Conservation (phyloP, 1,140 invertebrate genomes). For the Aphelinus certus region DNA sequence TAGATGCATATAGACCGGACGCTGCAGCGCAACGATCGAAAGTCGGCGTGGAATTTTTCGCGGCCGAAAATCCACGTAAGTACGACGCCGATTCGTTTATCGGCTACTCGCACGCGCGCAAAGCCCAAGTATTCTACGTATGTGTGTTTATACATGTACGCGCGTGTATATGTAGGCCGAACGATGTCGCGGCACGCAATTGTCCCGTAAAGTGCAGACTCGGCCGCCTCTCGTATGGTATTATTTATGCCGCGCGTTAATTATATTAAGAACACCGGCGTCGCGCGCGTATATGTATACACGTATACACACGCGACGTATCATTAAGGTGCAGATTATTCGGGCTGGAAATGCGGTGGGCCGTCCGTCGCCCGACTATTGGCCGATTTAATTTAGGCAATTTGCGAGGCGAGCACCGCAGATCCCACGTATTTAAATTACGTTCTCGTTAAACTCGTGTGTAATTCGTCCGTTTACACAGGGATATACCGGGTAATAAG, state of each 20-base stretch:
- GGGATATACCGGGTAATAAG: too few relatives aligned
- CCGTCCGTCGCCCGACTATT: too few relatives aligned
- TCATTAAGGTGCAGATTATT: too few relatives aligned
- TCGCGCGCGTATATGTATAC: neutral
- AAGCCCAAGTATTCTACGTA: too few relatives aligned
- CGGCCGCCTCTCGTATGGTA: too few relatives aligned
- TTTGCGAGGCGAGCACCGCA: neutral
- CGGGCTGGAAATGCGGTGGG: too few relatives aligned
- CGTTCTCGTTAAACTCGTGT: too few relatives aligned
- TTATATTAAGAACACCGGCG: conserved; percentile 5
- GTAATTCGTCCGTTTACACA: too few relatives aligned
- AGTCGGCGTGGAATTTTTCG: neutral
- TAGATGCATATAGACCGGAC: too few relatives aligned
- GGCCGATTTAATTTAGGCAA: neutral
- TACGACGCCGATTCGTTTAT: neutral
- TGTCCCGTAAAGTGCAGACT: neutral
- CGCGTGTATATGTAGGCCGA: neutral
- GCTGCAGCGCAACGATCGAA: neutral
- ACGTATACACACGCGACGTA: too few relatives aligned
- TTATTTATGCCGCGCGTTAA: neutral
- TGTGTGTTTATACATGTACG: too few relatives aligned
- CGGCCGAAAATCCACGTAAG: neutral
- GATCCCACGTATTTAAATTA: too few relatives aligned
- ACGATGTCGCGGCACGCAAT: conserved; percentile 13
- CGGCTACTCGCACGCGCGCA: conserved; percentile 11